Evolutionary conservation across 2,113 vertebrate genomes (phyloP).

Genomic region (Chionomys nivalis): DNA sequence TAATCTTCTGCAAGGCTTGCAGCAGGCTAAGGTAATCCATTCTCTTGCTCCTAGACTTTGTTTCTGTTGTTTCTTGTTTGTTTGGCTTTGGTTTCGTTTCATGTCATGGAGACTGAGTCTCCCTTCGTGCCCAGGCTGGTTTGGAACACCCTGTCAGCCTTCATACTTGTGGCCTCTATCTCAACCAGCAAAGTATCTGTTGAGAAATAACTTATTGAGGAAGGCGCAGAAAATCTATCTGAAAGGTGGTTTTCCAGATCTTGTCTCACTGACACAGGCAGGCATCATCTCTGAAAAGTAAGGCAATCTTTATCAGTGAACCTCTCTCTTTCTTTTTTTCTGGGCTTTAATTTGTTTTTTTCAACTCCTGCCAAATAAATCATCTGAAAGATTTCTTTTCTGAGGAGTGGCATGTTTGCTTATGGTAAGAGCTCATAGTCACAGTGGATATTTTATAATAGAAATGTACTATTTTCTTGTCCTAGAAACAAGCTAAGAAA

Average conservation of each 20-base stretch:
- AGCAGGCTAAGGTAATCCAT: not conserved
- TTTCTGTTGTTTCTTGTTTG: not conserved
- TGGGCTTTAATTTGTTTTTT: constrained; percentile 32
- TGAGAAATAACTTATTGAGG: not conserved
- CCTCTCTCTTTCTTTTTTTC: not conserved
- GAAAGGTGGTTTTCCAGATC: not conserved
- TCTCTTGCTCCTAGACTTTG: not conserved
- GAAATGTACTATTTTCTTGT: not conserved
- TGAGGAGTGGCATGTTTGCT: not conserved
- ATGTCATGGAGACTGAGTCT: not conserved
- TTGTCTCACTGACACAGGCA: not conserved
- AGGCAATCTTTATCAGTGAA: not conserved
- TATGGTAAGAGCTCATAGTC: not conserved
- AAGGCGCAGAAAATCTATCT: no score
- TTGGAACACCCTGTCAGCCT: not conserved
- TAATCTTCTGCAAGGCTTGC: not conserved
- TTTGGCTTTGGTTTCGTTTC: no score
- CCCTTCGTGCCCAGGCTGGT: not conserved
- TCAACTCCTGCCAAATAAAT: not conserved
- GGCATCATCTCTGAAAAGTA: not conserved
- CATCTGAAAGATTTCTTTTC: not conserved
- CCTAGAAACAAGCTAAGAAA: not conserved
- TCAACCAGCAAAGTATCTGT: not conserved
- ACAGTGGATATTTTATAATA: not conserved
- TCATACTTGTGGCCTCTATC: not conserved